Percentiles rank a stretch among this genome's conserved stretches.
phyloP scores from a whole-genome alignment of 2,888 invertebrate genomes.

The Leuctra nigra region DNA sequence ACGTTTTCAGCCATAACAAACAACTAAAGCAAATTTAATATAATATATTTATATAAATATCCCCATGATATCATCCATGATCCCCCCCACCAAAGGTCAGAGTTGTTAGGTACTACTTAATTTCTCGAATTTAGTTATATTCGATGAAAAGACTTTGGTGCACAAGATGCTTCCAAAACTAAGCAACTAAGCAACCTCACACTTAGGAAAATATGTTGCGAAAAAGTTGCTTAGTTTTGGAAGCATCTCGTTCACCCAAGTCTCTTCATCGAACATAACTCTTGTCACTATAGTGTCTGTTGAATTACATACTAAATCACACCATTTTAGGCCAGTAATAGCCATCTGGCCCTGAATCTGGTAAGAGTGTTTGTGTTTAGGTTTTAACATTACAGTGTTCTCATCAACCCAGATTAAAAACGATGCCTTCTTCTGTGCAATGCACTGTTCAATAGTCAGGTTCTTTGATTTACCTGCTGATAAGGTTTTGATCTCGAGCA shows the following conservation, averaged over 20 bases:
- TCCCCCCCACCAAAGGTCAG: too few species aligned
- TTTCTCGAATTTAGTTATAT: too few species aligned
- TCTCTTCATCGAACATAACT: background rate
- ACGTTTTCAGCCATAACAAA: too few species aligned
- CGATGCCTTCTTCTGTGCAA: background rate
- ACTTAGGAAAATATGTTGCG: too few species aligned
- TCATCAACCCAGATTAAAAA: too few species aligned
- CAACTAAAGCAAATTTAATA: too few species aligned
- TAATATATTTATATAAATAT: too few species aligned
- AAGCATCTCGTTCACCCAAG: background rate
- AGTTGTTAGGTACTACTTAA: too few species aligned
- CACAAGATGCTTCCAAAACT: too few species aligned
- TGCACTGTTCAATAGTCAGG: background rate
- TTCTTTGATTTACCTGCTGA: background rate
- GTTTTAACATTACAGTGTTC: background rate
- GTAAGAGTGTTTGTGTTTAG: conserved; percentile 11
- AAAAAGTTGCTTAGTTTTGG: background rate
- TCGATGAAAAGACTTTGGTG: too few species aligned
- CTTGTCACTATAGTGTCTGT: background rate
- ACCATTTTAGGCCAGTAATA: background rate
- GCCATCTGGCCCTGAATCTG: conserved; percentile 17
- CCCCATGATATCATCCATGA: too few species aligned
- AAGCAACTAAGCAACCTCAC: too few species aligned
- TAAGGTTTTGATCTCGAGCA: background rate
- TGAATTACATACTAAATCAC: background rate